Percentiles rank a stretch among this genome's conserved stretches.
phyloP scores from a whole-genome alignment of 2,888 invertebrate genomes.

The Dynastes grantii region DNA sequence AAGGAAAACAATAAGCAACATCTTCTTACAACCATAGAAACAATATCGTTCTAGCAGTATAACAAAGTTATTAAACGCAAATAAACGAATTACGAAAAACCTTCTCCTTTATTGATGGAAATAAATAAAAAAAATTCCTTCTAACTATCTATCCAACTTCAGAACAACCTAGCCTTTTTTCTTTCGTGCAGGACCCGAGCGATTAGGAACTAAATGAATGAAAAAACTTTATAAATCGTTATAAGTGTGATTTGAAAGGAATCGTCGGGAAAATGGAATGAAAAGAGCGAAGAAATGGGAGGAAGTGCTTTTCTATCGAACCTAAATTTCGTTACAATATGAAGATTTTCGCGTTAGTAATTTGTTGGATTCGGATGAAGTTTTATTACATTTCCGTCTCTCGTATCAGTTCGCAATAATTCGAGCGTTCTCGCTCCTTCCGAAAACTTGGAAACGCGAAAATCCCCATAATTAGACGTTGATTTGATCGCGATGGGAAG shows the following conservation, averaged over 20 bases:
- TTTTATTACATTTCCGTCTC: not conserved
- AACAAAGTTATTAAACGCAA: too few relatives aligned
- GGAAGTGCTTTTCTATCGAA: not conserved
- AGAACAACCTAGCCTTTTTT: not conserved
- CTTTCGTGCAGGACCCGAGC: not conserved
- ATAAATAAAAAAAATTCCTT: not conserved
- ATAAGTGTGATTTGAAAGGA: conserved; percentile 17
- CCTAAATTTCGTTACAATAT: conserved; percentile 9
- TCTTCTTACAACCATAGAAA: too few relatives aligned
- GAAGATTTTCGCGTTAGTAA: conserved; percentile 19
- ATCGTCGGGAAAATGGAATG: not conserved
- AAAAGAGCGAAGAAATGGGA: not conserved
- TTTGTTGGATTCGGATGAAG: conserved; percentile 1
- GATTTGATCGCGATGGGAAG: too few relatives aligned
- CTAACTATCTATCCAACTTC: too few relatives aligned
- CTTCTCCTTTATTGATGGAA: not conserved
- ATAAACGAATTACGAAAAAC: too few relatives aligned
- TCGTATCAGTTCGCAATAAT: not conserved
- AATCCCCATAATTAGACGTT: too few relatives aligned
- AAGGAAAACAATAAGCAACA: too few relatives aligned
- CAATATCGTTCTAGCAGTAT: too few relatives aligned
- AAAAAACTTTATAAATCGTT: conserved; percentile 20
- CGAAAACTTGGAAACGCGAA: too few relatives aligned
- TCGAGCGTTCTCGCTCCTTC: too few relatives aligned
- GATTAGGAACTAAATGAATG: conserved; percentile 11